These are phyloP conservation scores for Cryptus viduatorius DNA, from an alignment of 2,888 invertebrate genomes.

Conservation along the genomic window DNA sequence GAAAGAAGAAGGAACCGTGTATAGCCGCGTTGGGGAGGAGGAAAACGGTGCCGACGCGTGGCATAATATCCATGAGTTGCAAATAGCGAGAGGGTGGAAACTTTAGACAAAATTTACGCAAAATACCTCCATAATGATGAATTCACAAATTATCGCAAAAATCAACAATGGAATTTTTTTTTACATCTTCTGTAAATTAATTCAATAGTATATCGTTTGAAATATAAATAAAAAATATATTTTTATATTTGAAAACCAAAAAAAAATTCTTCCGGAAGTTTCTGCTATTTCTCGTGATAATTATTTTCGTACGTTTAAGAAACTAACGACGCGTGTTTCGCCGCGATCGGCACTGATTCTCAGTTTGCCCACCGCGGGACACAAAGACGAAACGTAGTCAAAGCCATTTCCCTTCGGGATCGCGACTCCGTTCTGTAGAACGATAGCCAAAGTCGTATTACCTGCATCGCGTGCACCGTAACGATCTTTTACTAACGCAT, in stretches of 20 bases:
- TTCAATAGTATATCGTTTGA: too few relatives aligned
- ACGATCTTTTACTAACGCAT: slow-evolving; percentile 60
- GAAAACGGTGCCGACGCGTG: slow-evolving; percentile 35
- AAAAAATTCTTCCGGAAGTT: background rate
- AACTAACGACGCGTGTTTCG: slow-evolving; percentile 41
- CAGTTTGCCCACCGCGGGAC: slow-evolving; percentile 17
- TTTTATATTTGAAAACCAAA: background rate
- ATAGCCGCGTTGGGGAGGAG: slow-evolving; percentile 56
- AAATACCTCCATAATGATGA: slow-evolving; percentile 17
- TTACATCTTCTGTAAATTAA: too few relatives aligned
- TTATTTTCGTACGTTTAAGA: background rate
- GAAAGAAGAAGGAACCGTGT: slow-evolving; percentile 71
- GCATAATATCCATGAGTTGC: slow-evolving; percentile 61
- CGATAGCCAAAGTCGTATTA: slow-evolving; percentile 40
- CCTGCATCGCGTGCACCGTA: slow-evolving; percentile 57
- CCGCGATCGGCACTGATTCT: slow-evolving; percentile 28
- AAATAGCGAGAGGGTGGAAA: slow-evolving; percentile 64
- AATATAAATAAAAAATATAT: too few relatives aligned
- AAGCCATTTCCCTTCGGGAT: background rate
- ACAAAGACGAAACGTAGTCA: slow-evolving; percentile 17
- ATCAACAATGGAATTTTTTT: too few relatives aligned
- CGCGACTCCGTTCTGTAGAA: slow-evolving; percentile 10
- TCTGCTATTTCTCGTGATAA: background rate
- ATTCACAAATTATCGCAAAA: background rate
- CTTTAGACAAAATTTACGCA: slow-evolving; percentile 48